Evolutionary conservation across 1,140 invertebrate genomes (phyloP), one percentile per base, ranked within the genome.

Genomic region (Apis cerana): DNA sequence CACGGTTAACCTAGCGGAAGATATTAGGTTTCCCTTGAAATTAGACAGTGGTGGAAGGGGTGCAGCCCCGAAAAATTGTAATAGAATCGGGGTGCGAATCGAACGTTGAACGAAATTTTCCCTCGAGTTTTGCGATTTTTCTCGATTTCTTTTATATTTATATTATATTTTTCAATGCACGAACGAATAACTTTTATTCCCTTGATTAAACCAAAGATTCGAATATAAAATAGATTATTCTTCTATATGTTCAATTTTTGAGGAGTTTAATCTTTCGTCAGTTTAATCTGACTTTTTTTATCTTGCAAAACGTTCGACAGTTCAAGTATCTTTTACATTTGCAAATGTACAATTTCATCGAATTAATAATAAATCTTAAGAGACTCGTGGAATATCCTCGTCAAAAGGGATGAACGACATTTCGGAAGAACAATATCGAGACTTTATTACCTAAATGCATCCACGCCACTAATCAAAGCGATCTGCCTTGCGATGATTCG

Each of bases 1-100:
- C 88, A 89, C 76, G 87, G 85, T 91, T 89, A 91, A 91, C 84
- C 85, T 89, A 91, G 64, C 80, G 86, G 86, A 91, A 91, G 86
- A 89, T 90, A 91, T 91, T 91, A 88, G 83, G 85, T 88, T 89
- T 54, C 68, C 78, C 65, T 62, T 87, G 59, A 84, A 87, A 90
- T 91, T 88, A 90, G 84, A 84, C 75, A 77, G 80, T 83, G 54
- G 80, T 83, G 54, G 50, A 27, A 74, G 69, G 68, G 69, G 70
- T 61, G 33, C n/a, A 54, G 1, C 23, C 33, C n/a, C 3, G 56
- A 74, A 84, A 80, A 83, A 83, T 74, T 56, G 82, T 61, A 84
- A 75, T 59, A 69, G 64, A 62, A 80, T 84, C 82, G 64, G 21
- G 27, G 43, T 27, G 11, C 4, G 54, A 56, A 12, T 78, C 17